phyloP scores from a whole-genome alignment of 2,888 invertebrate genomes.

The Cephus spinipes region DNA sequence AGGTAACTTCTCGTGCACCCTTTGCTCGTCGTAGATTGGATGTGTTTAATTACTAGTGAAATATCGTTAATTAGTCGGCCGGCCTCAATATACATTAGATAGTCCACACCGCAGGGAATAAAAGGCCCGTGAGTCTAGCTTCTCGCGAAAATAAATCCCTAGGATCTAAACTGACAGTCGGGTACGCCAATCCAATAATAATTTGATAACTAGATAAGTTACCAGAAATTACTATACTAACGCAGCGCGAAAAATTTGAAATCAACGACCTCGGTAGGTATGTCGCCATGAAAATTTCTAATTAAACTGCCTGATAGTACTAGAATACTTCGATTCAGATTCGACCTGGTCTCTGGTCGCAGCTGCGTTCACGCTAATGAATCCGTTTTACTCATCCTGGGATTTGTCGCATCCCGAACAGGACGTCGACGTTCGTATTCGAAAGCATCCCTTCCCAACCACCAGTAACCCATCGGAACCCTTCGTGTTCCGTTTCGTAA shows the following conservation, averaged over 20 bases:
- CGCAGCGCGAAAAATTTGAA: background rate
- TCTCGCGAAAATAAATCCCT: background rate
- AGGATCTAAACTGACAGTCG: background rate
- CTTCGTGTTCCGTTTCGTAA: conserved; percentile 33
- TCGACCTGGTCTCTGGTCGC: conserved; percentile 31
- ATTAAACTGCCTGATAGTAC: background rate
- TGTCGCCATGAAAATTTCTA: background rate
- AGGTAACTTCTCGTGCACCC: conserved; percentile 42
- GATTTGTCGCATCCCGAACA: conserved; percentile 6
- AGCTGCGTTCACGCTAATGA: conserved; percentile 51
- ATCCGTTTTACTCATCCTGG: conserved; percentile 43
- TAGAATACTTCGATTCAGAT: background rate
- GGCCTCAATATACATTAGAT: conserved; percentile 19
- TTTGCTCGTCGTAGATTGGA: conserved; percentile 44
- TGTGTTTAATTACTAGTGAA: conserved; percentile 65
- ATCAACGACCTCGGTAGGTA: background rate
- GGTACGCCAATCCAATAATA: background rate
- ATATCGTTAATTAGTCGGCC: conserved; percentile 64
- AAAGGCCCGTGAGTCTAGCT: background rate
- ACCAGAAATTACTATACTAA: background rate
- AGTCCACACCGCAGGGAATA: background rate
- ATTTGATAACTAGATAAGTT: background rate
- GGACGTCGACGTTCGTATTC: conserved; percentile 19
- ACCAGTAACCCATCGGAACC: conserved; percentile 23
- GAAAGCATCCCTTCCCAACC: conserved; percentile 18